Evolutionary conservation across 2,888 invertebrate species (phyloP).

Genomic region (Patella ulyssiponensis): DNA sequence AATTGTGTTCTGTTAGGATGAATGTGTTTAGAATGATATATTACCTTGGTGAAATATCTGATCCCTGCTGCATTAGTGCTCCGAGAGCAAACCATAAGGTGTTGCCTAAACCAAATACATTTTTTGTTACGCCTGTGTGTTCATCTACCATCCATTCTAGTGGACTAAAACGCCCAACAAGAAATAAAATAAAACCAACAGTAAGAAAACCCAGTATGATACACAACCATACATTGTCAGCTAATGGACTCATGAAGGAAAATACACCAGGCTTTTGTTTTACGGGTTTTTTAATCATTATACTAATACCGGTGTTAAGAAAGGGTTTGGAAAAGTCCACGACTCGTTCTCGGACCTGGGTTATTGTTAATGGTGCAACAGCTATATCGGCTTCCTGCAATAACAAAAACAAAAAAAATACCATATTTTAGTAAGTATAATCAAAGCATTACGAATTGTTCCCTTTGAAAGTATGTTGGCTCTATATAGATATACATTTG

Average conservation of each 20-base stretch:
- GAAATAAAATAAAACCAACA: constrained; percentile 95
- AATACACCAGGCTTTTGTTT: constrained; percentile 96
- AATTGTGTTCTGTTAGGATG: no score
- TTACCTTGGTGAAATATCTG: constrained; percentile 95
- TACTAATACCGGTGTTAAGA: constrained; percentile 95
- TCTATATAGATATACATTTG: no score
- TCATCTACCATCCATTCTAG: constrained; percentile 88
- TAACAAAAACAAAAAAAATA: not conserved
- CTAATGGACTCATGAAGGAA: constrained; percentile 96
- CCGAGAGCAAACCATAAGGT: constrained; percentile 98
- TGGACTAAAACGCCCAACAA: constrained; percentile 96
- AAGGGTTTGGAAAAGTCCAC: constrained; percentile 99
- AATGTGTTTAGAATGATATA: constrained; percentile 41
- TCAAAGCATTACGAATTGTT: no score
- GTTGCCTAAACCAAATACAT: constrained; percentile 89
- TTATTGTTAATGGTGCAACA: constrained; percentile 94
- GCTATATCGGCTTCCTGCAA: constrained; percentile 90
- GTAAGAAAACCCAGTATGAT: constrained; percentile 90
- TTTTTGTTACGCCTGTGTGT: constrained; percentile 47
- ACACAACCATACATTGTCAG: constrained; percentile 92
- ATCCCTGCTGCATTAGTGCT: constrained; percentile 98
- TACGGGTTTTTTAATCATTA: constrained; percentile 94
- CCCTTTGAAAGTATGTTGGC: no score
- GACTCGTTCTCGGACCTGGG: constrained; percentile 90
- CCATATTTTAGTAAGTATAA: no score